These are phyloP conservation scores for Arion vulgaris DNA, from an alignment of 1,140 invertebrate species.

Conservation along the genomic window DNA sequence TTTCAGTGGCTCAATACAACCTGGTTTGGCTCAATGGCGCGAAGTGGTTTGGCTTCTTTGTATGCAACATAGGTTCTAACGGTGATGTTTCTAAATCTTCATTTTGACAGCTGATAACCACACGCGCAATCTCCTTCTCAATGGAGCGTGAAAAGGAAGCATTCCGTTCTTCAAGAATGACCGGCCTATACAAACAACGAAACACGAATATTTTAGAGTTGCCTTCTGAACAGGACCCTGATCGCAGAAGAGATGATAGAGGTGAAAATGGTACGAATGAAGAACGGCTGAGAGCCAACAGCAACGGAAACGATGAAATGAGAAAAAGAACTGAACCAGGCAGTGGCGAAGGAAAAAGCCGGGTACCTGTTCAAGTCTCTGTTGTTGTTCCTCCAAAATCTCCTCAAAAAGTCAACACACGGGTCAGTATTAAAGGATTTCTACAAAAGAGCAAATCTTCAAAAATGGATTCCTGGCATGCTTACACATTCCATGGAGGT, in stretches of 20 bases:
- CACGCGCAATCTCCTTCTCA: too few species aligned
- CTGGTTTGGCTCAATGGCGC: too few species aligned
- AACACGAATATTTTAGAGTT: not conserved
- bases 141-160: too few species aligned
- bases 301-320: not conserved
- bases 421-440: not conserved
- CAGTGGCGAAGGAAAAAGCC: not conserved
- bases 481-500: slow-evolving; percentile 10
- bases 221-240: not conserved
- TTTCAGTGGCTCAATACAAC: too few species aligned
- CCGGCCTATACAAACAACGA: not conserved
- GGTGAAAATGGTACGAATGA: not conserved
- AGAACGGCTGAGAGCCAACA: not conserved
- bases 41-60: too few species aligned
- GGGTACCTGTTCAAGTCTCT: not conserved
- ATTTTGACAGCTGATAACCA: too few species aligned
- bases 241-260: not conserved
- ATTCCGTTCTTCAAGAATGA: too few species aligned
- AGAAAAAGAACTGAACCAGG: not conserved
- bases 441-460: slow-evolving; percentile 15
- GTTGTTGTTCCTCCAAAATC: not conserved
- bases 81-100: too few species aligned
- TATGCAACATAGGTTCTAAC: too few species aligned
- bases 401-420: not conserved
- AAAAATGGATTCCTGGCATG: slow-evolving; percentile 30